A percentile compares a stretch with the other conserved stretches of the same genome.
These are phyloP conservation scores for Rhyzopertha dominica DNA, from an alignment of 1,140 invertebrate species.

Conservation along the genomic window DNA sequence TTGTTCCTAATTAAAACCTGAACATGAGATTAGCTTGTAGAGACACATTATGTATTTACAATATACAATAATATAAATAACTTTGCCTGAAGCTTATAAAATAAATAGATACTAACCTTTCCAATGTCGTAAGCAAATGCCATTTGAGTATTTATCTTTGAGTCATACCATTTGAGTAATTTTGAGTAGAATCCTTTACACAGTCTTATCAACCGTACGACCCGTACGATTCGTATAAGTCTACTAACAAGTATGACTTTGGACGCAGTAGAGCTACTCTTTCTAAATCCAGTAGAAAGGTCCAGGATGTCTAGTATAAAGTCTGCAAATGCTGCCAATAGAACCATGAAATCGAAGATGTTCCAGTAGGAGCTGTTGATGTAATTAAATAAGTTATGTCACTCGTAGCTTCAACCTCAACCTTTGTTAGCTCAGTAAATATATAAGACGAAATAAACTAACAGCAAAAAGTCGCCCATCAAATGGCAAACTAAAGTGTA, in stretches of 20 bases:
- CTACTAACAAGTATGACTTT: neutral
- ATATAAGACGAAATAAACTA: conserved; percentile 5
- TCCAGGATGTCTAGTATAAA: neutral
- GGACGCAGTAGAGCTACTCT: neutral
- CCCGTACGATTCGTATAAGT: neutral
- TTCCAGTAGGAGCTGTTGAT: conserved; percentile 12
- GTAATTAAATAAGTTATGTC: neutral
- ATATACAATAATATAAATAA: too few relatives aligned
- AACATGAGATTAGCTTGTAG: too few relatives aligned
- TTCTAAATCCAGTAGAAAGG: neutral
- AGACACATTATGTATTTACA: too few relatives aligned
- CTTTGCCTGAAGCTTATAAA: too few relatives aligned
- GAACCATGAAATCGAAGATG: conserved; percentile 20
- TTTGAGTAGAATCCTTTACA: conserved; percentile 13
- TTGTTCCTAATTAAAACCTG: too few relatives aligned
- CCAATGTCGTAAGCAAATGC: conserved; percentile 46
- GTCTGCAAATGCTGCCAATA: conserved; percentile 5
- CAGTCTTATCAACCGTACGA: conserved; percentile 2
- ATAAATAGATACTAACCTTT: conserved; percentile 14
- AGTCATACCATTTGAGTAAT: conserved; percentile 34
- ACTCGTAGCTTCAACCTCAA: too few relatives aligned
- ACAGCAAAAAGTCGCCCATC: neutral
- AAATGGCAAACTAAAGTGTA: too few relatives aligned
- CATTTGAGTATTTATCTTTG: conserved; percentile 35
- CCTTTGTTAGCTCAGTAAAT: too few relatives aligned